Evolutionary conservation across 2,113 vertebrate genomes (phyloP).

Genomic region (Cochlearius cochlearius): DNA sequence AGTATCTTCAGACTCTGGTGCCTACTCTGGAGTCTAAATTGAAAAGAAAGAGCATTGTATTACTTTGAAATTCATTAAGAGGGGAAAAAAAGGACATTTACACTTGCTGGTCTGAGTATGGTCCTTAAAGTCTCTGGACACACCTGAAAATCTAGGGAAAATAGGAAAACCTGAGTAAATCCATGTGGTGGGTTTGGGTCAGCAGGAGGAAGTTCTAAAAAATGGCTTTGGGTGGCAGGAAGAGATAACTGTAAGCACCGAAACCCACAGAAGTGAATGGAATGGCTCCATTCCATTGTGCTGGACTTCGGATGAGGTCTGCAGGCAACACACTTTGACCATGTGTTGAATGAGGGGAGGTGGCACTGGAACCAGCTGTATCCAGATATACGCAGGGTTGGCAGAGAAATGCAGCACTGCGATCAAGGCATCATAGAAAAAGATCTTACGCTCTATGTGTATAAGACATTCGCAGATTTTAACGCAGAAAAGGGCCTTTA

Average conservation of each 20-base stretch:
- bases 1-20: neutral
- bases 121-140: neutral
- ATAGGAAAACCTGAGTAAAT: neutral
- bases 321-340: neutral
- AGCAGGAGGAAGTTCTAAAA: neutral
- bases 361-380: neutral
- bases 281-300: fast-evolving
- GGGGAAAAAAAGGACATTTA: neutral
- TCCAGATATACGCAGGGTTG: fast-evolving
- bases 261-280: neutral
- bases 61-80: neutral
- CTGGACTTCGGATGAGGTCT: neutral
- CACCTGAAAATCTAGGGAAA: neutral
- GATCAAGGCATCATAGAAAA: fast-evolving
- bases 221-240: neutral
- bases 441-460: neutral
- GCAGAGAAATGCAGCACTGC: neutral
- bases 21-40: neutral
- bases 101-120: neutral
- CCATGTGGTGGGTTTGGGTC: neutral
- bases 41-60: neutral
- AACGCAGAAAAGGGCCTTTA: neutral
- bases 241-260: neutral
- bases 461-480: neutral
- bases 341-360: neutral